phyloP scores from a whole-genome alignment of 2,888 invertebrate genomes.

The Nymphalis urticae region DNA sequence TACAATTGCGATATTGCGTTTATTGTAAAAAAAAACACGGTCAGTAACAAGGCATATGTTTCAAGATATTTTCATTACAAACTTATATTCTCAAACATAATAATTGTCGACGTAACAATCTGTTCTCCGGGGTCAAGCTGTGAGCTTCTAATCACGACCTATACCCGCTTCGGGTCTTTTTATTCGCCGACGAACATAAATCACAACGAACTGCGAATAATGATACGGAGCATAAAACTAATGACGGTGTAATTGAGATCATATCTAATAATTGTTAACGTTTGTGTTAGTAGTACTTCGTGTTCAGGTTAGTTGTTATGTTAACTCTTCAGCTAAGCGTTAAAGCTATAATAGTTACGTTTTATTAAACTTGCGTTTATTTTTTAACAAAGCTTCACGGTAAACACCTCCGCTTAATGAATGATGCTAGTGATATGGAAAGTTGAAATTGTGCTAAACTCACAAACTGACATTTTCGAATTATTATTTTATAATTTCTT shows the following conservation, averaged over 20 bases:
- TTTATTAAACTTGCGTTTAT: too few relatives aligned
- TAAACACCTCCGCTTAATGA: too few relatives aligned
- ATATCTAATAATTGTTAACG: constrained; percentile 18
- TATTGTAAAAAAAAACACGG: too few relatives aligned
- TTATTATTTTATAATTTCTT: background rate
- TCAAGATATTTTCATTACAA: background rate
- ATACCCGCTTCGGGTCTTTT: constrained; percentile 41
- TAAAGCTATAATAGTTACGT: too few relatives aligned
- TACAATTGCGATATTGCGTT: too few relatives aligned
- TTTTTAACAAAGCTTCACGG: too few relatives aligned
- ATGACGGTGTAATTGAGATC: constrained; percentile 21
- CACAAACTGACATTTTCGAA: too few relatives aligned
- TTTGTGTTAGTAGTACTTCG: background rate
- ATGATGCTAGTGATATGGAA: too few relatives aligned
- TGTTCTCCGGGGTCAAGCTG: constrained; percentile 55
- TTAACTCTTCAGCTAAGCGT: too few relatives aligned
- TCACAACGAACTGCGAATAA: constrained; percentile 56
- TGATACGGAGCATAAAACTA: constrained; percentile 23
- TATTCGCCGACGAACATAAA: constrained; percentile 50
- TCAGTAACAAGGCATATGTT: background rate
- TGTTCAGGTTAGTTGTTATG: background rate
- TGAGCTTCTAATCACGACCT: constrained; percentile 55
- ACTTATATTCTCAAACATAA: constrained; percentile 37
- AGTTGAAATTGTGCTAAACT: too few relatives aligned
- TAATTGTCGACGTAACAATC: constrained; percentile 64